Conservation (phyloP, 35 echinoderm and acorn worm genomes). For the Anneissia japonica region DNA sequence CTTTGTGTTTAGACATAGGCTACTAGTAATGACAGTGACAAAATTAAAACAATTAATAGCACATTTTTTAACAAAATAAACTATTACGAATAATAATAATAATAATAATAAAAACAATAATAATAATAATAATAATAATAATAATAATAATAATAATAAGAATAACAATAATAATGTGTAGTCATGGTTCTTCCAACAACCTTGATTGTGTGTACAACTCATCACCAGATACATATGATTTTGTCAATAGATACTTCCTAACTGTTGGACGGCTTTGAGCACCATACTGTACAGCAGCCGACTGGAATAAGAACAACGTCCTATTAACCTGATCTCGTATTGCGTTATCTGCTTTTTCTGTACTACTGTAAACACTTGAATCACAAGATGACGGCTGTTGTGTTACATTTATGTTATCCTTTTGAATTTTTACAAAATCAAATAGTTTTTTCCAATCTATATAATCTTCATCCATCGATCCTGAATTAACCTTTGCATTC, state of each 20-base stretch:
- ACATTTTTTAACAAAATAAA: too few relatives aligned
- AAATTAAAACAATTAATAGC: too few relatives aligned
- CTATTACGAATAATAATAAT: too few relatives aligned
- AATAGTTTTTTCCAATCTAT: neutral
- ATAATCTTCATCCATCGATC: neutral
- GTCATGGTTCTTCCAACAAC: neutral
- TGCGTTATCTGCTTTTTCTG: neutral
- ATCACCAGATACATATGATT: neutral
- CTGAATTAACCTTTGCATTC: neutral
- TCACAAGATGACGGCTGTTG: neutral
- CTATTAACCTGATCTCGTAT: neutral
- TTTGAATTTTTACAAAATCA: neutral
- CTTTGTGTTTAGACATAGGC: too few relatives aligned
- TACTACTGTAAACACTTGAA: neutral
- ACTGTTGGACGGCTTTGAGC: neutral
- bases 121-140: too few relatives aligned
- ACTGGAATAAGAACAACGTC: neutral
- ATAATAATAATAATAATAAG: too few relatives aligned
- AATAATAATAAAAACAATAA: too few relatives aligned
- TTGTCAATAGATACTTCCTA: neutral
- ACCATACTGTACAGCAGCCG: neutral
- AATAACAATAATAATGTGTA: too few relatives aligned
- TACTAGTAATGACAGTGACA: too few relatives aligned
- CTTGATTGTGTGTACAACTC: neutral
- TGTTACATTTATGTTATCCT: neutral